Percentiles rank a stretch among this genome's conserved stretches.
Evolutionary conservation across 1,140 invertebrate species (phyloP).

Genomic region (Coptotermes formosanus): DNA sequence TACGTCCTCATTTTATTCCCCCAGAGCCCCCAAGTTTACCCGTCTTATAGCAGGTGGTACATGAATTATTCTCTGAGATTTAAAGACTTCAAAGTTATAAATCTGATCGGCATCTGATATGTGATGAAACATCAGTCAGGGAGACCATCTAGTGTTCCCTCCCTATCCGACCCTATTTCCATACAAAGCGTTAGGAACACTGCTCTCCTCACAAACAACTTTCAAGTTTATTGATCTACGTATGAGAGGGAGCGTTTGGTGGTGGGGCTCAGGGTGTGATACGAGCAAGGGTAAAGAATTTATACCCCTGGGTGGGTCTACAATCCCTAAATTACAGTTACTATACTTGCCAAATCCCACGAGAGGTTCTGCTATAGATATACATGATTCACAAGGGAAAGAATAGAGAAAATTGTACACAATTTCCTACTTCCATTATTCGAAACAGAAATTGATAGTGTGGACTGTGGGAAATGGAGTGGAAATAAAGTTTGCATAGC

Average conservation of each 20-base stretch:
- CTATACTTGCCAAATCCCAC: background rate
- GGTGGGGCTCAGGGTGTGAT: background rate
- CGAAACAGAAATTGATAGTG: background rate
- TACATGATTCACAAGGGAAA: background rate
- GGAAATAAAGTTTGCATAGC: background rate
- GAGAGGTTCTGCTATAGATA: background rate
- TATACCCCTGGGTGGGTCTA: background rate
- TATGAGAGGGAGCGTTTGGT: background rate
- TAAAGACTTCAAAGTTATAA: too few relatives aligned
- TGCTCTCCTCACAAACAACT: background rate
- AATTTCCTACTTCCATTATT: background rate
- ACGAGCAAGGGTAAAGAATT: background rate
- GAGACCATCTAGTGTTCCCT: too few relatives aligned
- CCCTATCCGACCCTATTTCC: background rate
- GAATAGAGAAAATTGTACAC: background rate
- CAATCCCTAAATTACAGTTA: background rate
- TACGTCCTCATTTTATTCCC: too few relatives aligned
- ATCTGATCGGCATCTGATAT: too few relatives aligned
- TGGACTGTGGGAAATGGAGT: background rate
- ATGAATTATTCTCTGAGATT: too few relatives aligned
- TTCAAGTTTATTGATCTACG: background rate
- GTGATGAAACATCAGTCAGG: too few relatives aligned
- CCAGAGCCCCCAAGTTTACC: too few relatives aligned
- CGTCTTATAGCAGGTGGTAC: too few relatives aligned
- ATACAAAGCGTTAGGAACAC: background rate